These are phyloP conservation scores for Drosophila rufa DNA, from an alignment of 1,140 invertebrate genomes.

Conservation along the genomic window DNA sequence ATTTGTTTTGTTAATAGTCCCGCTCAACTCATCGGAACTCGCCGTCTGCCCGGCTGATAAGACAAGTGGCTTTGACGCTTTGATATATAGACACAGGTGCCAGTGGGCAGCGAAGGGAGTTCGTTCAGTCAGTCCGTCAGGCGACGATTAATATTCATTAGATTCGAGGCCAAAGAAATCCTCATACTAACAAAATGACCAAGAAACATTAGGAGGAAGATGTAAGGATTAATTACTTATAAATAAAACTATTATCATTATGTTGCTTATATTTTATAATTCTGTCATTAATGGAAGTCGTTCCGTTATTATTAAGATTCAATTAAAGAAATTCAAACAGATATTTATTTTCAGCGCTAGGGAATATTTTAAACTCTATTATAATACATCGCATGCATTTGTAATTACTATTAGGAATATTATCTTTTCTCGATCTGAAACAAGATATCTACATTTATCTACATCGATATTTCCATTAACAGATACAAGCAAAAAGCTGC, in stretches of 20 bases:
- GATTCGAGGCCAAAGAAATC: not conserved
- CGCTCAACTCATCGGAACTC: constrained; percentile 57
- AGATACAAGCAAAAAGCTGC: too few species aligned
- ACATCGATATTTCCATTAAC: too few species aligned
- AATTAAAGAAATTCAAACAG: too few species aligned
- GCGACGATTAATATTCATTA: constrained; percentile 65
- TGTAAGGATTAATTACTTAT: not conserved
- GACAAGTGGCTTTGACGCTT: constrained; percentile 78
- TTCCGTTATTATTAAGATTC: too few species aligned
- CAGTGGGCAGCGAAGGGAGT: constrained; percentile 29
- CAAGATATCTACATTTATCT: too few species aligned
- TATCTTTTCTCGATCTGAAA: too few species aligned
- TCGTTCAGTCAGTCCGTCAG: constrained; percentile 51
- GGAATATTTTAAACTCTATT: too few species aligned
- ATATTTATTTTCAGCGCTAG: too few species aligned
- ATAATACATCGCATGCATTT: too few species aligned
- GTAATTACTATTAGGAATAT: too few species aligned
- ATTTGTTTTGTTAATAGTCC: constrained; percentile 82
- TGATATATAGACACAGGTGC: constrained; percentile 69
- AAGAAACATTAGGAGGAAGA: not conserved
- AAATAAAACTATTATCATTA: not conserved
- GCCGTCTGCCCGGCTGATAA: constrained; percentile 68
- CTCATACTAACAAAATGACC: not conserved
- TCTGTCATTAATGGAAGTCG: too few species aligned
- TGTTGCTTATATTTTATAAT: not conserved